phyloP scores from a whole-genome alignment of 2,797 vertebrate genomes.

The Sphaeramia orbicularis region DNA sequence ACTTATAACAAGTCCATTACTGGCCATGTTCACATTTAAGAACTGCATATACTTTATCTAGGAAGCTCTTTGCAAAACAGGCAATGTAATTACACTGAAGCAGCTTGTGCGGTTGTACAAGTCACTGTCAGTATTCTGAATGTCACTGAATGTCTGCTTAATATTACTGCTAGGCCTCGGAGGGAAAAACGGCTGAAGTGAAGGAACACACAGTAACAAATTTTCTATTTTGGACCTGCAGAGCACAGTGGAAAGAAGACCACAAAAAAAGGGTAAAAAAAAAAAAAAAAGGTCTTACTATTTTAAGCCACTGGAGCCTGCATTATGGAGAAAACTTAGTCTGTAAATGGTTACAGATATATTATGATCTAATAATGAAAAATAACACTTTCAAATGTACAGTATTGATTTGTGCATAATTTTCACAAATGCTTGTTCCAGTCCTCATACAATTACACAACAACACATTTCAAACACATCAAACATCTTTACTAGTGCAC shows the following conservation, averaged over 20 bases:
- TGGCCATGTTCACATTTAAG: slow-evolving; percentile 52
- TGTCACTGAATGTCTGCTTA: slow-evolving; percentile 48
- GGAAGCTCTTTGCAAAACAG: slow-evolving; percentile 49
- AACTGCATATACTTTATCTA: slow-evolving; percentile 31
- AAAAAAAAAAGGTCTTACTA: slow-evolving; percentile 32
- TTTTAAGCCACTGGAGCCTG: slow-evolving; percentile 38
- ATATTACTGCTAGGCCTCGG: slow-evolving; percentile 38
- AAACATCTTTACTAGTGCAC: too few relatives aligned
- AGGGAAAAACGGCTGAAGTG: slow-evolving; percentile 24
- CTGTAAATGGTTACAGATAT: too few relatives aligned
- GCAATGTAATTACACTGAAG: slow-evolving; percentile 50
- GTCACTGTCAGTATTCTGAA: slow-evolving; percentile 48
- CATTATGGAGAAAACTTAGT: too few relatives aligned
- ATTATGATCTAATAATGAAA: too few relatives aligned
- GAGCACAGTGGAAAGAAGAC: slow-evolving; percentile 18
- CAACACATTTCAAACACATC: too few relatives aligned
- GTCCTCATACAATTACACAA: too few relatives aligned
- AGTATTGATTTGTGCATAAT: too few relatives aligned
- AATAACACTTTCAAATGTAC: too few relatives aligned
- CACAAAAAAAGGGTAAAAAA: slow-evolving; percentile 2
- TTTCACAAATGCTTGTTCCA: too few relatives aligned
- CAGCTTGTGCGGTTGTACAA: slow-evolving; percentile 19
- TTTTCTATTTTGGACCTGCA: slow-evolving; percentile 41
- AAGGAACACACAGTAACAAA: slow-evolving; percentile 36
- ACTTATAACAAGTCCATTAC: slow-evolving; percentile 76